Conservation (phyloP, 2,797 vertebrate genomes). For the Paedocypris micromegethes region DNA sequence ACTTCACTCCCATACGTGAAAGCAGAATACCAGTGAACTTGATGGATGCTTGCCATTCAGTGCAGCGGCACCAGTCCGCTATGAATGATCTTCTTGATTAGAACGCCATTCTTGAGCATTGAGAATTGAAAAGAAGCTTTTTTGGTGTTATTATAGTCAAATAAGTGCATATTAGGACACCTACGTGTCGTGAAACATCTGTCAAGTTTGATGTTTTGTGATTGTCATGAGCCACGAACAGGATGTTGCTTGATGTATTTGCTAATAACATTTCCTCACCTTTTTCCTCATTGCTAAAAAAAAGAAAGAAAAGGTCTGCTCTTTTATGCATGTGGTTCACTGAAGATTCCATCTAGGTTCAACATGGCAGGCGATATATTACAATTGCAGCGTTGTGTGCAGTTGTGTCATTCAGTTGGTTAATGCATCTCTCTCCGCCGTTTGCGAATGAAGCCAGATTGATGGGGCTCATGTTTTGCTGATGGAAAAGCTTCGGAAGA, state of each 20-base stretch:
- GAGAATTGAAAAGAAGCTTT: slow-evolving; percentile 6
- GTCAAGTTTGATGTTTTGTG: no score
- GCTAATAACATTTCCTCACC: neutral
- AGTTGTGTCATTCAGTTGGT: slow-evolving; percentile 48
- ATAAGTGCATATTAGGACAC: no score
- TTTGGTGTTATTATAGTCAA: neutral
- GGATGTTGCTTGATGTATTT: neutral
- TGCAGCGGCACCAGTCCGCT: slow-evolving; percentile 52
- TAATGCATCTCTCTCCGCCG: slow-evolving; percentile 40
- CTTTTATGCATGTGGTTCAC: neutral
- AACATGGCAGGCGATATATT: neutral
- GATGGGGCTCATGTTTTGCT: slow-evolving; percentile 56
- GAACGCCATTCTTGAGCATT: slow-evolving; percentile 6
- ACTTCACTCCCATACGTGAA: slow-evolving; percentile 61
- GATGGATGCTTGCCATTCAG: slow-evolving; percentile 59
- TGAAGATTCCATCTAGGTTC: slow-evolving; percentile 8
- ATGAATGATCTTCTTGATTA: slow-evolving; percentile 16
- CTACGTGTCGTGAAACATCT: no score
- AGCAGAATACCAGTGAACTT: slow-evolving; percentile 60
- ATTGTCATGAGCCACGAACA: no score
- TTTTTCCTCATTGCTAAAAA: neutral
- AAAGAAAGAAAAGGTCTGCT: neutral
- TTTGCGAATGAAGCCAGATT: slow-evolving; percentile 56
- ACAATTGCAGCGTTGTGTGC: slow-evolving; percentile 7
- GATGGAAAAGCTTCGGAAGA: slow-evolving; percentile 67